Evolutionary conservation across 1,140 invertebrate genomes (phyloP).

Genomic region (Ephestia elutella): DNA sequence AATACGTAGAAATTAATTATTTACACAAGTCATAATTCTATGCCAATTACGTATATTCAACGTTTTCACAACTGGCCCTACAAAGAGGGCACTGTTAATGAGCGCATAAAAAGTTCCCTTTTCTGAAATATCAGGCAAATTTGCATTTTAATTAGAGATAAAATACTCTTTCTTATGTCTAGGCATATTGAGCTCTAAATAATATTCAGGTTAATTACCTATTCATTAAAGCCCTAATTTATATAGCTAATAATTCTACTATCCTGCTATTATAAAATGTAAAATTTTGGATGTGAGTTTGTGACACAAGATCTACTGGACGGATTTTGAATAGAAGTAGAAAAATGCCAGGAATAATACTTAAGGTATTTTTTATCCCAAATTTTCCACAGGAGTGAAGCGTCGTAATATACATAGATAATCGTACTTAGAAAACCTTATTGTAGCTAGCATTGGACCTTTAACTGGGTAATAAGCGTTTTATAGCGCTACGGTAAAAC

Average conservation of each 20-base stretch:
- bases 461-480: slow-evolving; percentile 11
- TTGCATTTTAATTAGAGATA: slow-evolving; percentile 44
- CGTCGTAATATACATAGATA: no score
- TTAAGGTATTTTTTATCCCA: no score
- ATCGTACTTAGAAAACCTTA: not conserved
- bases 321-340: no score
- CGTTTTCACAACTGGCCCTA: slow-evolving; percentile 23
- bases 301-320: no score
- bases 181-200: not conserved
- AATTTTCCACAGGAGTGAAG: no score
- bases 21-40: slow-evolving; percentile 20
- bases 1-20: not conserved
- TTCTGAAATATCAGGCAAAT: slow-evolving; percentile 36
- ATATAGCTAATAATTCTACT: no score
- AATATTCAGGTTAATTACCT: not conserved
- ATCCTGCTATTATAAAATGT: no score
- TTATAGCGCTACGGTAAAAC: slow-evolving; percentile 5
- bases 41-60: slow-evolving; percentile 30
- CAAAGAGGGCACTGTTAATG: slow-evolving; percentile 38
- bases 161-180: not conserved
- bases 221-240: no score
- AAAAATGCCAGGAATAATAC: no score
- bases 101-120: slow-evolving; percentile 36
- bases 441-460: not conserved
- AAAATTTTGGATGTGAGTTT: no score